Percentiles rank a stretch among this genome's conserved stretches.
phyloP scores from a whole-genome alignment of 2,797 vertebrate species.

The Poeciliopsis gracilis region DNA sequence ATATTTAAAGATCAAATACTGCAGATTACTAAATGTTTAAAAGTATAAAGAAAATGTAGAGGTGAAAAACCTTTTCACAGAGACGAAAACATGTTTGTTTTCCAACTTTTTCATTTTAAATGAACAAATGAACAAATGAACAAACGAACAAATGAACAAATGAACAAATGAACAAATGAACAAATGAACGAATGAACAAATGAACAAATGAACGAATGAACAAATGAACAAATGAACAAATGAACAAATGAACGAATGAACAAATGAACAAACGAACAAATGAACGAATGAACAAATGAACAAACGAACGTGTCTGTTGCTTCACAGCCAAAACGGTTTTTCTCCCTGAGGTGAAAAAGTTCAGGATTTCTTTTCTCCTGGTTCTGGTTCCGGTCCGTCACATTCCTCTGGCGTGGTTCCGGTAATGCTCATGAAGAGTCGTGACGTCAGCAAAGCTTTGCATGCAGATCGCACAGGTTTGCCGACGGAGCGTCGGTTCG shows the following conservation, averaged over 20 bases:
- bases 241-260: no score
- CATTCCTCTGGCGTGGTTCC: conserved; percentile 48
- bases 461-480: conserved; percentile 47
- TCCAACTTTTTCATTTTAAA: not conserved
- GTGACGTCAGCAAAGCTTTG: conserved; percentile 37
- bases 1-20: not conserved
- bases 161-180: not conserved
- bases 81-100: not conserved
- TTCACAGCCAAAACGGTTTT: not conserved
- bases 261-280: not conserved
- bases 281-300: not conserved
- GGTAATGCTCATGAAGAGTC: conserved; percentile 56
- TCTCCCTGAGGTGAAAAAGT: not conserved
- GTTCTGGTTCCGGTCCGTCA: not conserved
- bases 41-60: not conserved
- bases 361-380: not conserved
- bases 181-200: no score
- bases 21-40: not conserved
- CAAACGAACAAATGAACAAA: no score
- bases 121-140: not conserved
- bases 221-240: no score
- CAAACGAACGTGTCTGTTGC: not conserved
- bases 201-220: no score
- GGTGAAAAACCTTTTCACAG: not conserved
- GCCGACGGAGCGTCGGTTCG: no score